Base-by-base conservation (phyloP, 2,888 invertebrate species). In the Coenonympha glycerion region DNA sequence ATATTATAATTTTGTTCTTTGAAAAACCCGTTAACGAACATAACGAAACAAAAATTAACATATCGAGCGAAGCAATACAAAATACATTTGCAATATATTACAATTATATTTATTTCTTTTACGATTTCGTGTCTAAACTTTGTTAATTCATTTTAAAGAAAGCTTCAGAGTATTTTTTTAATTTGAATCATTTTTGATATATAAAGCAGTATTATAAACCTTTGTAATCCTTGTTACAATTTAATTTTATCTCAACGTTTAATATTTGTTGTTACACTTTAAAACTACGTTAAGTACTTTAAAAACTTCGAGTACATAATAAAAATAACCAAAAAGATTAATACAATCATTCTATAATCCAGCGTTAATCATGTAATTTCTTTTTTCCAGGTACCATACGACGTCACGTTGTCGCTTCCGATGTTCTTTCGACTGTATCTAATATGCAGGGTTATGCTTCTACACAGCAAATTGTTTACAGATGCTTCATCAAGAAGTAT, bases 401-500 rank as follows among this genome's bases (percentile, higher is more conserved):
- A 99, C 85, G 97, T 99, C 71, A 94, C 98, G 65, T 91, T 99
- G 69, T 98, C 99, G 69, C 90, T 99, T 87, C 98, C 98, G 73
- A 99, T 99, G 99, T 99, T 99, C 91, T 93, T 99, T 87, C 92
- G 99, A 77, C 93, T 99, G 73, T 99, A 99, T 90, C 92, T 99
- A 86, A 98, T 99, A 88, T 98, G 98, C 89, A 93, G 99, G 73
- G 99, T 99, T 71, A 99, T 99, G 99, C 91, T 99, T 77, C 91
- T 99, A 69, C 99, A 99, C 90, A 98, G 97, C 87, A 98, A 99
- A 91, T 91, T 99, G 69, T 99, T 99, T 90, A 99, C 99, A 61
- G 99, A 99, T 88, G 99, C 99, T 70, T 98, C 98, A 66, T 99
- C 98, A 60, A 92, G 99, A 80, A 96, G 96, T 89, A 97, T 95